A percentile compares a stretch with the other conserved stretches of the same genome.
Conservation (phyloP, 2,888 invertebrate species). For the Rapana venosa region DNA sequence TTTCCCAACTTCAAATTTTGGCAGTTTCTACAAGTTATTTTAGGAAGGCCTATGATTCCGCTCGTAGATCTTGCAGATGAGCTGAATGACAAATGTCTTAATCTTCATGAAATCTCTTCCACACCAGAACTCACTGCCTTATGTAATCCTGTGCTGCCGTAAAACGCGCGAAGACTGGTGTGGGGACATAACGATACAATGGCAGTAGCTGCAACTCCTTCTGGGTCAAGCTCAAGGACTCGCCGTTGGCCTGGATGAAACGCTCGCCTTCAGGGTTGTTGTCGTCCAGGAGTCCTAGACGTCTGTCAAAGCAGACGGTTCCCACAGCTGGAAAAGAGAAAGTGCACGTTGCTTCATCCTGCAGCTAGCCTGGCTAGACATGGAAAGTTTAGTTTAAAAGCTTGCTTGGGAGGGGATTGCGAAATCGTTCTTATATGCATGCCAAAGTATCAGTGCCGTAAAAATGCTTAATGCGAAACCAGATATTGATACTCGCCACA, state of each 20-base stretch:
- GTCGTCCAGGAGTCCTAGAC: constrained; percentile 68
- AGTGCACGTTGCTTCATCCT: not conserved
- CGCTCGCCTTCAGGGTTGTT: constrained; percentile 55
- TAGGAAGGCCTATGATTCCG: too few species aligned
- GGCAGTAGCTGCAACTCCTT: constrained; percentile 69
- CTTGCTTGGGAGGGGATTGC: too few species aligned
- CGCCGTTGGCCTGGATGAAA: constrained; percentile 64
- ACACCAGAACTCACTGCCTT: constrained; percentile 26
- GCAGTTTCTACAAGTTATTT: too few species aligned
- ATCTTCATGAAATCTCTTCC: not conserved
- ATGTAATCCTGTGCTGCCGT: constrained; percentile 14
- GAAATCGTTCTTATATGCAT: too few species aligned
- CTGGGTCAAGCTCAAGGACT: constrained; percentile 71
- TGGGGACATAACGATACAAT: constrained; percentile 63
- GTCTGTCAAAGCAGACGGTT: constrained; percentile 69
- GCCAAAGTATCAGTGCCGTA: too few species aligned
- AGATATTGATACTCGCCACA: too few species aligned
- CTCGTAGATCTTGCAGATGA: too few species aligned
- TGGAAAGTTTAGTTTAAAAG: too few species aligned
- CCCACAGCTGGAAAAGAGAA: constrained; percentile 63
- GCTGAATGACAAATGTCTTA: too few species aligned
- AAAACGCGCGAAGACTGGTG: constrained; percentile 42
- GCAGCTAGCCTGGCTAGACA: too few species aligned
- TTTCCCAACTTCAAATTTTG: too few species aligned
- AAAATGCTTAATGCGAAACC: too few species aligned